These are phyloP conservation scores for Chaunax sp. DNA, from an alignment of 2,797 vertebrate genomes.

Conservation along the genomic window DNA sequence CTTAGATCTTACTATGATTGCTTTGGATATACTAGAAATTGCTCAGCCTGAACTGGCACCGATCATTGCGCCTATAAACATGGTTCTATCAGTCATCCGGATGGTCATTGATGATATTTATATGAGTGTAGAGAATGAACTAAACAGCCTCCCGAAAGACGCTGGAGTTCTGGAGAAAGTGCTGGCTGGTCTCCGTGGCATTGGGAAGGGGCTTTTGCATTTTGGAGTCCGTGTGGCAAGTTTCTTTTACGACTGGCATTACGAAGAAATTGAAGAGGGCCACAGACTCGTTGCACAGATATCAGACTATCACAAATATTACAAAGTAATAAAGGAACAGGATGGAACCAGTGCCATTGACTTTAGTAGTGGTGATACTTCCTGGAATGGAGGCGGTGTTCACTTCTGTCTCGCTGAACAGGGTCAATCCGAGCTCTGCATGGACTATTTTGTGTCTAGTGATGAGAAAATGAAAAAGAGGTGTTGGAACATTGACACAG, in stretches of 20 bases:
- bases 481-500: conserved; percentile 37
- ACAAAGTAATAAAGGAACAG: conserved; percentile 2
- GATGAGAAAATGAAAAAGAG: neutral
- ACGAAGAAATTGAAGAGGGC: conserved; percentile 55
- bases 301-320: conserved; percentile 61
- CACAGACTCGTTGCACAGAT: conserved; percentile 45
- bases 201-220: accelerated
- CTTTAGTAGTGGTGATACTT: conserved; percentile 42
- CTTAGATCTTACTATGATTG: neutral
- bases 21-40: conserved; percentile 22
- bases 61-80: conserved; percentile 13
- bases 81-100: conserved; percentile 39
- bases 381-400: conserved; percentile 63
- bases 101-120: conserved; percentile 56
- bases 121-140: conserved; percentile 40
- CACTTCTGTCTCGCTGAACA: conserved; percentile 55
- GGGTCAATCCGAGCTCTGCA: conserved; percentile 50
- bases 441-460: conserved; percentile 55
- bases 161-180: conserved; percentile 47
- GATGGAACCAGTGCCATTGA: conserved; percentile 33
- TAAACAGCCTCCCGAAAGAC: conserved; percentile 32
- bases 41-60: conserved; percentile 22
- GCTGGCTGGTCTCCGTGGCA: neutral
- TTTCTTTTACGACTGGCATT: conserved; percentile 41
- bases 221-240: neutral